A percentile compares a stretch with the other conserved stretches of the same genome.
Evolutionary conservation across 2,797 vertebrate species (phyloP).

Genomic region (Neopelma chrysocephalum): DNA sequence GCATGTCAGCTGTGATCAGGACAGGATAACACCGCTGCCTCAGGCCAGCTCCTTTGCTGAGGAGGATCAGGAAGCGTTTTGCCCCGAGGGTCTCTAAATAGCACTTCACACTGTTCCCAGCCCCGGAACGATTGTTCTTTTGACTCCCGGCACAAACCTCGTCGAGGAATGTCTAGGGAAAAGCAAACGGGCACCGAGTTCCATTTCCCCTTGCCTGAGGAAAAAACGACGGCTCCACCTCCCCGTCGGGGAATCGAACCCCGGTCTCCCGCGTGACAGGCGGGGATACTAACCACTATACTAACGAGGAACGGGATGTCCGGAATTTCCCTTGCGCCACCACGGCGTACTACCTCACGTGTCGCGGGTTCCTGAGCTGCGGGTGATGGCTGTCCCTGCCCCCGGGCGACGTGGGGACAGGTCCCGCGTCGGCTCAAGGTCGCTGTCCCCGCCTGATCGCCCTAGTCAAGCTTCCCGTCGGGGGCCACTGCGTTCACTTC

Average conservation of each 20-base stretch:
- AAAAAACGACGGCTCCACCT: rapidly evolving
- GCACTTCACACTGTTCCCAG: rapidly evolving
- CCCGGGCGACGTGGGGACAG: rapidly evolving
- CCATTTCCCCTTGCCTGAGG: rapidly evolving
- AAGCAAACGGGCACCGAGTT: rapidly evolving
- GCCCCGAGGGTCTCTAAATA: rapidly evolving
- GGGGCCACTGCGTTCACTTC: rapidly evolving
- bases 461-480: rapidly evolving
- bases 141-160: rapidly evolving
- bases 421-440: rapidly evolving
- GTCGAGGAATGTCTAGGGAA: rapidly evolving
- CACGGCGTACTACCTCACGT: rapidly evolving
- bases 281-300: constrained; percentile 67
- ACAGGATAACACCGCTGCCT: neutral
- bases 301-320: neutral
- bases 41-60: rapidly evolving
- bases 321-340: rapidly evolving
- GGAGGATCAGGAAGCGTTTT: rapidly evolving
- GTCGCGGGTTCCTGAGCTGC: rapidly evolving
- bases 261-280: constrained; percentile 57
- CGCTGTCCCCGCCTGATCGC: rapidly evolving
- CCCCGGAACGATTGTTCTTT: rapidly evolving
- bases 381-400: rapidly evolving
- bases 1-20: rapidly evolving
- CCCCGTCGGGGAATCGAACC: constrained; percentile 43